phyloP scores from a whole-genome alignment of 2,113 vertebrate species.

The Rhagologus leucostigma region DNA sequence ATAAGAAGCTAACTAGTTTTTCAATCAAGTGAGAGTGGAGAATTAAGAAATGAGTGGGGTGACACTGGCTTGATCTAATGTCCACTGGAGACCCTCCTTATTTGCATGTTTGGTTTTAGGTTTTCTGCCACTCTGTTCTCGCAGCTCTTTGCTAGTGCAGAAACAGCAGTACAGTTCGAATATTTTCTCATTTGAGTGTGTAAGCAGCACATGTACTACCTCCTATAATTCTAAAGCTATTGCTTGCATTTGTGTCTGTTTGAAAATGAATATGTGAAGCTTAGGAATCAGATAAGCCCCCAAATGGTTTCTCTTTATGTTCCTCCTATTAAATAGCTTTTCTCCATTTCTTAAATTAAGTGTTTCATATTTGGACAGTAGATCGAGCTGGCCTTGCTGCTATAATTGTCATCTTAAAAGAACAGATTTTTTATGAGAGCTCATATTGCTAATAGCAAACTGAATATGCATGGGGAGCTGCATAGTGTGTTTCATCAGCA shows the following conservation, averaged over 20 bases:
- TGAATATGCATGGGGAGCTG: background rate
- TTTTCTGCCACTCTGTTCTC: background rate
- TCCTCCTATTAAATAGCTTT: background rate
- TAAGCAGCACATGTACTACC: background rate
- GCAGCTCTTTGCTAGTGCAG: background rate
- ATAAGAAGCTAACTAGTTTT: background rate
- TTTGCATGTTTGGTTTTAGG: background rate
- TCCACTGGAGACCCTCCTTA: background rate
- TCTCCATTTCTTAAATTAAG: constrained; percentile 8
- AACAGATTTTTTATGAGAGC: background rate
- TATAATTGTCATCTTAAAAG: background rate
- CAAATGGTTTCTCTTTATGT: background rate
- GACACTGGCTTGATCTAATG: background rate
- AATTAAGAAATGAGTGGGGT: background rate
- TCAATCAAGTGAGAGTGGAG: background rate
- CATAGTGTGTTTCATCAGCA: background rate
- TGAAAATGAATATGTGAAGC: background rate
- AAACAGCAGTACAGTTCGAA: background rate
- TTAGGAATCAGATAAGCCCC: background rate
- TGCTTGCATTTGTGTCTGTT: background rate
- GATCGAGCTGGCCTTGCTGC: background rate
- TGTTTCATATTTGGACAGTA: constrained; percentile 12
- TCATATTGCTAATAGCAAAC: background rate
- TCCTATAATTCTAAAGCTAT: background rate
- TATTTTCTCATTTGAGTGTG: background rate